Conservation (phyloP, 2,888 invertebrate genomes). For the Aspidapion aeneum region DNA sequence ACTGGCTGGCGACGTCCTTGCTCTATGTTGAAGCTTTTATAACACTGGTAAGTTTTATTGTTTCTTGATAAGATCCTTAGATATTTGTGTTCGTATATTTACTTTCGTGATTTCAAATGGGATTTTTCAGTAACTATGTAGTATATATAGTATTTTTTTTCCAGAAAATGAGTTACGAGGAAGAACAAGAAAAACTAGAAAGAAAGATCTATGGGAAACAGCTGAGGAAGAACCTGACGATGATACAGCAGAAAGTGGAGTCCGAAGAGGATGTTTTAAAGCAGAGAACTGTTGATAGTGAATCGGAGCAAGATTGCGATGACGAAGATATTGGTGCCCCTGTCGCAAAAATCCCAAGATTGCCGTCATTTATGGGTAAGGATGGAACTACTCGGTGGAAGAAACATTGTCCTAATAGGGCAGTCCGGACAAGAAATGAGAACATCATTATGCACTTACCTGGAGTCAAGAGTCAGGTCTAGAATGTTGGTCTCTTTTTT, state of each 20-base stretch:
- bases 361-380: not conserved
- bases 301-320: constrained; percentile 5
- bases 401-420: not conserved
- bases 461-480: constrained; percentile 9
- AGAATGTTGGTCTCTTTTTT: constrained; percentile 17
- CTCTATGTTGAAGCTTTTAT: not conserved
- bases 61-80: not conserved
- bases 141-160: not conserved
- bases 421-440: not conserved
- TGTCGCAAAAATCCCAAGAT: not conserved
- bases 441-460: constrained; percentile 8
- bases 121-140: not conserved
- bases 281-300: not conserved
- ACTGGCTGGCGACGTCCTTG: too few relatives aligned
- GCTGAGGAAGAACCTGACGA: constrained; percentile 4
- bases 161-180: constrained; percentile 4
- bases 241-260: not conserved
- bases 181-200: constrained; percentile 2
- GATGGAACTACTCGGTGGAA: not conserved
- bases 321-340: not conserved
- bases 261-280: not conserved
- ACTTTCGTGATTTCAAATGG: not conserved
- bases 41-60: constrained; percentile 1
- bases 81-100: not conserved
- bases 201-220: not conserved